These are phyloP conservation scores for human DNA, from an alignment of 2,113 vertebrate genomes.

Conservation along the genomic window GRCh38 chr2:214128001-214128500, in stretches of 20 bases:
- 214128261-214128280: not conserved
- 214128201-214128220: constrained; percentile 20
- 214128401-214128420: not conserved
- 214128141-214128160: not conserved
- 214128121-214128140: not conserved
- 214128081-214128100: not conserved
- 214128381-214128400: not conserved
- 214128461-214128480: not conserved
- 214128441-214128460: not conserved
- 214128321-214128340: not conserved
- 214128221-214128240: not conserved
- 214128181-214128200: not conserved
- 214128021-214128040: constrained; percentile 6
- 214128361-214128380: constrained; percentile 7
- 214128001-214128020: not conserved
- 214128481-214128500: not conserved
- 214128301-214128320: not conserved
- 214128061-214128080: not conserved
- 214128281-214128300: not conserved
- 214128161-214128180: not conserved
- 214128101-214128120: not conserved
- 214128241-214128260: not conserved
- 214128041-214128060: not conserved
- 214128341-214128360: not conserved
- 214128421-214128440: not conserved